A percentile compares a stretch with the other conserved stretches of the same genome.
These are phyloP conservation scores for Hippocampus barbouri DNA, from an alignment of 2,113 vertebrate genomes.

Conservation along the genomic window DNA sequence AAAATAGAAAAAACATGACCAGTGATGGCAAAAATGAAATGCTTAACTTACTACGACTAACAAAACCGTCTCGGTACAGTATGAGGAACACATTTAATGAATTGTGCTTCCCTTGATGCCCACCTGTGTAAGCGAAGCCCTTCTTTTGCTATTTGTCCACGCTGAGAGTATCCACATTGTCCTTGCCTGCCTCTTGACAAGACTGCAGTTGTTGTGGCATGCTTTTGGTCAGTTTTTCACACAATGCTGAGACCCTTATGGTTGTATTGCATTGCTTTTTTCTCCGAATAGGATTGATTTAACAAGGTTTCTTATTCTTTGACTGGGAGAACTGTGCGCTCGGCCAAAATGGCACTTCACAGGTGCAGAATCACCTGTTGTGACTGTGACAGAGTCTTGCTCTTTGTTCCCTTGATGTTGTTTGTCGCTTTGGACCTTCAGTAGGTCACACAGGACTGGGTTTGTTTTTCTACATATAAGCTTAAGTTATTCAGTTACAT, in stretches of 20 bases:
- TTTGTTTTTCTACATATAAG: too few relatives aligned
- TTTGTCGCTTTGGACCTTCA: too few relatives aligned
- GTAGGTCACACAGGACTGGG: background rate
- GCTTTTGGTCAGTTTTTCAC: conserved; percentile 24
- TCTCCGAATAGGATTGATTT: conserved; percentile 40
- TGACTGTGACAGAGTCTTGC: too few relatives aligned
- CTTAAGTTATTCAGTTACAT: too few relatives aligned
- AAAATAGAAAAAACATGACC: too few relatives aligned
- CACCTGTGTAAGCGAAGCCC: conserved; percentile 5
- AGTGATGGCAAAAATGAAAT: too few relatives aligned
- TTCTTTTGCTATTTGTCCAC: conserved; percentile 28
- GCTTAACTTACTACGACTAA: too few relatives aligned
- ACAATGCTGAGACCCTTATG: conserved; percentile 6
- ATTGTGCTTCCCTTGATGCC: too few relatives aligned
- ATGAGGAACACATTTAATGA: too few relatives aligned
- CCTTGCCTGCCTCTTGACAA: conserved; percentile 36
- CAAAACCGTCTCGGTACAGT: too few relatives aligned
- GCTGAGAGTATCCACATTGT: conserved; percentile 54
- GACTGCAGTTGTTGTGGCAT: conserved; percentile 50
- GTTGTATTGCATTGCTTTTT: conserved; percentile 41
- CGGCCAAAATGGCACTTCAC: background rate
- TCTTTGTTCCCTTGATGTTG: too few relatives aligned
- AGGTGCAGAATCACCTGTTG: too few relatives aligned
- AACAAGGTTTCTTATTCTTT: conserved; percentile 12
- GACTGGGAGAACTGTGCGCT: conserved; percentile 1